A percentile compares a stretch with the other conserved stretches of the same genome.
Conservation (phyloP, 2,888 invertebrate species). For the Drosophila demipolita region DNA sequence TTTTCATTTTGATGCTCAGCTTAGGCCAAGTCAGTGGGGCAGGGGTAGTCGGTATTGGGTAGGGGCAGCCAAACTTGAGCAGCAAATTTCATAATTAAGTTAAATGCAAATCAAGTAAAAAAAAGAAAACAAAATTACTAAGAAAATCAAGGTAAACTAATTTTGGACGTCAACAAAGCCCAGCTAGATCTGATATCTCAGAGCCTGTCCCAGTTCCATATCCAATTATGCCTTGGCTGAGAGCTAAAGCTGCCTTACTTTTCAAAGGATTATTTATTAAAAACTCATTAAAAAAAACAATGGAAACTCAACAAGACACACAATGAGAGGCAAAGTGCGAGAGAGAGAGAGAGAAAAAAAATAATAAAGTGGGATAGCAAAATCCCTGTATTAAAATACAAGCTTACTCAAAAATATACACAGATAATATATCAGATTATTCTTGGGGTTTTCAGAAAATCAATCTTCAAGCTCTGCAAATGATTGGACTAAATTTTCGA, state of each 20-base stretch:
- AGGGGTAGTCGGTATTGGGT: no score
- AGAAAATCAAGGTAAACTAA: constrained; percentile 45
- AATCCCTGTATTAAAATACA: background rate
- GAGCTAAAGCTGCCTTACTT: constrained; percentile 39
- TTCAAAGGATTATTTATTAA: constrained; percentile 45
- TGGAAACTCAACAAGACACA: constrained; percentile 10
- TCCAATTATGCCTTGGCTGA: constrained; percentile 17
- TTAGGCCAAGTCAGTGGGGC: constrained; percentile 4
- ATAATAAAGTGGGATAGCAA: background rate
- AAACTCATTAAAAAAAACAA: constrained; percentile 73
- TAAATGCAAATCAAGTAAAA: constrained; percentile 44
- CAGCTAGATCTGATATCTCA: background rate
- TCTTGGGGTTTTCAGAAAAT: background rate
- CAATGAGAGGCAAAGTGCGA: no score
- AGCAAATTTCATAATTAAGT: constrained; percentile 61
- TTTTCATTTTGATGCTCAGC: constrained; percentile 65
- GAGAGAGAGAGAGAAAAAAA: background rate
- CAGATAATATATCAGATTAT: background rate
- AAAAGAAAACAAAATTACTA: constrained; percentile 3
- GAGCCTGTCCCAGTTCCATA: constrained; percentile 16
- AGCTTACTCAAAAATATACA: background rate
- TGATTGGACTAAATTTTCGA: background rate
- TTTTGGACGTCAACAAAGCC: constrained; percentile 41
- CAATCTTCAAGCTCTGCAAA: background rate
- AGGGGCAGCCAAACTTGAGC: constrained; percentile 7